Conservation (phyloP, 2,888 invertebrate species). For the Eucera pruinosa region DNA sequence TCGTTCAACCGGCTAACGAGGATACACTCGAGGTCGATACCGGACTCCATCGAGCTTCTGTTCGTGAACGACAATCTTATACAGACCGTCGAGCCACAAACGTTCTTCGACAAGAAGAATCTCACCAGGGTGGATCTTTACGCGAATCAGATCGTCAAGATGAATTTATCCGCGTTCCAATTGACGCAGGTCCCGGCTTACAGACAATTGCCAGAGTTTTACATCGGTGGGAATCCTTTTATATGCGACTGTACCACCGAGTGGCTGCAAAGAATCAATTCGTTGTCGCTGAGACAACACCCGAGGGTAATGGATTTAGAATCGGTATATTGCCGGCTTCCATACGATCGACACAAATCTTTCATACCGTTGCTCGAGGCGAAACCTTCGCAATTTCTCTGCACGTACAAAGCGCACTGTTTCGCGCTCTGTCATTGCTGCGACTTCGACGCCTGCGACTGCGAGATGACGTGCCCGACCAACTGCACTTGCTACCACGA, state of each 20-base stretch:
- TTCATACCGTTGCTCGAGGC: constrained; percentile 95
- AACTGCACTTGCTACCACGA: constrained; percentile 98
- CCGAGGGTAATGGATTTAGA: constrained; percentile 96
- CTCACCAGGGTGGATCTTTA: constrained; percentile 96
- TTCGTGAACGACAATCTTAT: constrained; percentile 96
- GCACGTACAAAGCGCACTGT: constrained; percentile 96
- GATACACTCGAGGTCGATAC: constrained; percentile 91
- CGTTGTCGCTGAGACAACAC: constrained; percentile 92
- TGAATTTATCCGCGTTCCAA: constrained; percentile 95
- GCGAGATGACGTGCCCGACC: constrained; percentile 97
- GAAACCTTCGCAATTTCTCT: constrained; percentile 95
- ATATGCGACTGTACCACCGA: constrained; percentile 98
- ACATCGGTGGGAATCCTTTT: constrained; percentile 97
- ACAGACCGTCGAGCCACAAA: constrained; percentile 93
- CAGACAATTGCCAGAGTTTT: constrained; percentile 93
- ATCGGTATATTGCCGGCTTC: constrained; percentile 94
- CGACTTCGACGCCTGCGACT: constrained; percentile 98
- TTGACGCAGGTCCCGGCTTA: constrained; percentile 92
- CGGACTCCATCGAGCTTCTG: constrained; percentile 93
- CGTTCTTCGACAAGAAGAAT: constrained; percentile 95
- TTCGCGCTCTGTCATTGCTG: constrained; percentile 98
- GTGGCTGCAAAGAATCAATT: constrained; percentile 96
- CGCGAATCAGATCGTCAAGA: constrained; percentile 95
- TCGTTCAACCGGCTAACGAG: constrained; percentile 94
- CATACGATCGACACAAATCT: constrained; percentile 93